Percentiles rank a stretch among this genome's conserved stretches.
Conservation (phyloP, 2,797 vertebrate genomes). For the Sciurus vulgaris region DNA sequence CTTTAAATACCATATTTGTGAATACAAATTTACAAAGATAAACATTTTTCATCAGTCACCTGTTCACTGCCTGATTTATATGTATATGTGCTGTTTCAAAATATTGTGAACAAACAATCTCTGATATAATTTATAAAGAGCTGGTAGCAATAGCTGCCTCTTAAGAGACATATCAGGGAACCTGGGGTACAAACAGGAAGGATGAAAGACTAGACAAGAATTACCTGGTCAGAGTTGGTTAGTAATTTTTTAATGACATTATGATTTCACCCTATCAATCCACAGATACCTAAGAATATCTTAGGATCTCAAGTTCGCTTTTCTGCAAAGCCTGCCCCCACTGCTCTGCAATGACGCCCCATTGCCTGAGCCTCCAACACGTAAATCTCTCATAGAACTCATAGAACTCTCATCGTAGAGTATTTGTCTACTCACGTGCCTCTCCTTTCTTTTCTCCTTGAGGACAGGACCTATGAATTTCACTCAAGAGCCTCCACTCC, state of each 20-base stretch:
- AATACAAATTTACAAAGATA: slow-evolving; percentile 69
- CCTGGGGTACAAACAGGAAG: not conserved
- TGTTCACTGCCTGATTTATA: slow-evolving; percentile 50
- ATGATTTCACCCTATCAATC: not conserved
- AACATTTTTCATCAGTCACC: slow-evolving; percentile 69
- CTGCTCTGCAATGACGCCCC: not conserved
- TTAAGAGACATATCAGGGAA: not conserved
- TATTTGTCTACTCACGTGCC: not conserved
- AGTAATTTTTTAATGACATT: slow-evolving; percentile 18
- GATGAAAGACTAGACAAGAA: not conserved
- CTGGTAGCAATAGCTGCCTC: not conserved
- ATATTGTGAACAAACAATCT: not conserved
- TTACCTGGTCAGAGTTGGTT: not conserved
- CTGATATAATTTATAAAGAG: slow-evolving; percentile 13
- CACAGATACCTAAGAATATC: not conserved
- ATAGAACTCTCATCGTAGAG: too few relatives aligned
- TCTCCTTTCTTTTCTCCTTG: not conserved
- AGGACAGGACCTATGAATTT: not conserved
- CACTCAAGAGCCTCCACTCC: not conserved
- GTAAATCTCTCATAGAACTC: not conserved
- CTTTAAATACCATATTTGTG: slow-evolving; percentile 65
- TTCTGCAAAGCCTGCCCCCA: slow-evolving; percentile 19
- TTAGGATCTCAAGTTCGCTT: not conserved
- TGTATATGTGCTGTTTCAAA: slow-evolving; percentile 46
- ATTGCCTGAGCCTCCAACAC: not conserved